Evolutionary conservation across 1,140 invertebrate genomes (phyloP).

Genomic region (Papilio dardanus): DNA sequence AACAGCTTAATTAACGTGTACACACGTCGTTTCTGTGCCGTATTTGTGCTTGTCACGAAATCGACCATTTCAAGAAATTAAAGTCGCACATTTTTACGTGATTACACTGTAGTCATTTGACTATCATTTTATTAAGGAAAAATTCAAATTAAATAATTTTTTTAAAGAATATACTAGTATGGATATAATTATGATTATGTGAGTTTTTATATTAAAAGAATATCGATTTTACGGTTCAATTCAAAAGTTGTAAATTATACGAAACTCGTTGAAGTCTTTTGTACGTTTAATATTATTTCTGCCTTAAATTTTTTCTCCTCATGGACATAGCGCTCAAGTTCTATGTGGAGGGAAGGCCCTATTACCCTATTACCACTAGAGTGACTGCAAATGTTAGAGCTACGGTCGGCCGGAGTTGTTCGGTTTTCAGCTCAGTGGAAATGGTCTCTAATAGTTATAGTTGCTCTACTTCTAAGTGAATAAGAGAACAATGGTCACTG

Average conservation of each 20-base stretch:
- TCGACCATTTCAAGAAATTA: neutral
- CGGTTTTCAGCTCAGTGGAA: neutral
- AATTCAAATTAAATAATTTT: neutral
- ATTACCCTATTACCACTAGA: too few relatives aligned
- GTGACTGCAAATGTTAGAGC: too few relatives aligned
- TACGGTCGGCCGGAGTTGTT: neutral
- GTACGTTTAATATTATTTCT: neutral
- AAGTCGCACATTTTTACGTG: neutral
- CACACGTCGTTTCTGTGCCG: neutral
- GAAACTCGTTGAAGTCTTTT: neutral
- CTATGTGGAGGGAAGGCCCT: too few relatives aligned
- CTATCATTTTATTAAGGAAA: too few relatives aligned
- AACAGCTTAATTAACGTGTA: slow-evolving; percentile 25
- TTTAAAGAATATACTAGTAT: too few relatives aligned
- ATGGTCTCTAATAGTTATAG: neutral
- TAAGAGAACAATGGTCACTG: neutral
- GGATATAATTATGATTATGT: too few relatives aligned
- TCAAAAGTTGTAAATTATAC: neutral
- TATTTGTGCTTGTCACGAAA: slow-evolving; percentile 15
- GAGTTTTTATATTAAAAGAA: neutral
- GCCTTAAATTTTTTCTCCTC: neutral
- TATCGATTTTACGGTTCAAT: neutral
- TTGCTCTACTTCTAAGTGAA: neutral
- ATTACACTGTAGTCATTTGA: neutral
- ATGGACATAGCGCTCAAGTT: neutral